These are phyloP conservation scores for Scrobipalpa costella DNA, from an alignment of 2,888 invertebrate species.

Conservation along the genomic window DNA sequence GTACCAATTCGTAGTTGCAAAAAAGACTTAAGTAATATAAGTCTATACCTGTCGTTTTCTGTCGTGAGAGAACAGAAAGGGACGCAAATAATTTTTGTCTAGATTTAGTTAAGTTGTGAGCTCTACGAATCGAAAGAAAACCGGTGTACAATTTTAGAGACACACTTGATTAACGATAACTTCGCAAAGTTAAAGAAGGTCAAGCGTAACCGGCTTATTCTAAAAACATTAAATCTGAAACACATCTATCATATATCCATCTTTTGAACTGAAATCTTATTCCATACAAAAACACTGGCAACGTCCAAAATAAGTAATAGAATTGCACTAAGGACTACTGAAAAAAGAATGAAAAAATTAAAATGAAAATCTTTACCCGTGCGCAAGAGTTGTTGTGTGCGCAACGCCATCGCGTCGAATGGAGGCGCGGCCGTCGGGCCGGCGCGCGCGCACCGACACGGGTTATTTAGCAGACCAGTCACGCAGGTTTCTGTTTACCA, in stretches of 20 bases:
- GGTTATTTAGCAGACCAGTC: constrained; percentile 61
- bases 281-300: neutral
- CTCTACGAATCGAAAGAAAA: no score
- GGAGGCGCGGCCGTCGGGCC: constrained; percentile 53
- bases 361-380: constrained; percentile 53
- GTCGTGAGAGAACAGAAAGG: no score
- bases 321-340: neutral
- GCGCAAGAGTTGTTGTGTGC: constrained; percentile 72
- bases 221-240: constrained; percentile 12
- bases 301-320: neutral
- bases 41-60: no score
- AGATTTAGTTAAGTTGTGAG: no score
- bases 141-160: neutral
- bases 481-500: constrained; percentile 59
- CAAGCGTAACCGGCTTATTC: constrained; percentile 11
- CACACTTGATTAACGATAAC: neutral
- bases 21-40: no score
- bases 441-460: constrained; percentile 34
- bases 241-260: neutral
- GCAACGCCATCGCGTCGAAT: constrained; percentile 72
- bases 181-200: constrained; percentile 11
- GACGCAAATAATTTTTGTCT: no score
- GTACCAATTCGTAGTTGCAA: no score
- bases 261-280: neutral
- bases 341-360: neutral